These are phyloP conservation scores for Lepilemur ruficaudatus DNA, from an alignment of 2,797 vertebrate species.

Conservation along the genomic window DNA sequence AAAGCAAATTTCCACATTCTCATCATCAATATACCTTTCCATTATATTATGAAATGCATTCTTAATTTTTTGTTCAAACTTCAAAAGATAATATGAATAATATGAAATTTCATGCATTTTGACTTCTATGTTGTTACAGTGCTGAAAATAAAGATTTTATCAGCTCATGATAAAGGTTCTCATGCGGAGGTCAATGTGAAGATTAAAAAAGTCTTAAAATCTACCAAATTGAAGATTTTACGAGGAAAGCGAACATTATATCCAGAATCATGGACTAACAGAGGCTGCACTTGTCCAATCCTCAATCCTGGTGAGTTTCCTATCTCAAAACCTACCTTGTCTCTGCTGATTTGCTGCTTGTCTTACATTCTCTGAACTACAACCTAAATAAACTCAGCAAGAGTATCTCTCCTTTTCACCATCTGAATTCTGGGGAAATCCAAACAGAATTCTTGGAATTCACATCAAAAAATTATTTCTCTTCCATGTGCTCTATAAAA, in stretches of 20 bases:
- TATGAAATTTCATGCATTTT: constrained; percentile 22
- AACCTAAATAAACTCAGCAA: neutral
- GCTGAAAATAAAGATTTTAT: constrained; percentile 95
- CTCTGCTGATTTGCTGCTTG: constrained; percentile 19
- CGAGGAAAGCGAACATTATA: constrained; percentile 91
- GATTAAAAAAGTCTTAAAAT: constrained; percentile 96
- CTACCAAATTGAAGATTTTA: constrained; percentile 91
- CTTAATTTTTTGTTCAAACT: neutral
- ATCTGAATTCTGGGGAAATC: constrained; percentile 39
- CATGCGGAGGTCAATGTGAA: constrained; percentile 97
- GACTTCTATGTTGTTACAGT: constrained; percentile 85
- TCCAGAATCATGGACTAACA: constrained; percentile 97
- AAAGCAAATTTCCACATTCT: neutral
- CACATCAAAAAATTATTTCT: constrained; percentile 33
- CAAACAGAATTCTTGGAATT: constrained; percentile 57
- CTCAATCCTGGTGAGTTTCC: constrained; percentile 93
- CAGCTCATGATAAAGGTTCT: constrained; percentile 97
- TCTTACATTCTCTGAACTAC: neutral
- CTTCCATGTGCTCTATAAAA: constrained; percentile 32
- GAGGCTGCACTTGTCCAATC: constrained; percentile 97
- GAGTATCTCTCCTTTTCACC: neutral
- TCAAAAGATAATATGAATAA: neutral
- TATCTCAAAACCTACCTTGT: neutral
- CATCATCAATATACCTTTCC: neutral
- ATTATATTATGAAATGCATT: neutral